These are phyloP conservation scores for Metacarcinus magister DNA, from an alignment of 2,888 invertebrate genomes.

Conservation along the genomic window DNA sequence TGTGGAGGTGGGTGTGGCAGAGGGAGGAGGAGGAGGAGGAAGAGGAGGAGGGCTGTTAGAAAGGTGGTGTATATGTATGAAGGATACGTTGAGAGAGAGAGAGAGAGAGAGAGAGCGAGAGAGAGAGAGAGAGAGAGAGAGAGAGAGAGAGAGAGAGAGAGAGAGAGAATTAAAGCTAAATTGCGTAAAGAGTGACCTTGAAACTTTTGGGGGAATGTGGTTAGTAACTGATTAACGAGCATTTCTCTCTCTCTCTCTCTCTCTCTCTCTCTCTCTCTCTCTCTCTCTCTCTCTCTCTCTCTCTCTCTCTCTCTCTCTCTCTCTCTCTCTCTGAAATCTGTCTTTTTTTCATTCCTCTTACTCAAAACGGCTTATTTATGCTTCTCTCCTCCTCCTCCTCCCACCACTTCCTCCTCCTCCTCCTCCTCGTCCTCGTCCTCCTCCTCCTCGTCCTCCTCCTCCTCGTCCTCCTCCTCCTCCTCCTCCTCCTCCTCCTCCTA, in stretches of 20 bases:
- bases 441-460: neutral
- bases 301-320: neutral
- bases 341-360: no score
- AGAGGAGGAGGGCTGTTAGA: neutral
- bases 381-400: no score
- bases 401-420: no score
- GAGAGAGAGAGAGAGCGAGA: neutral
- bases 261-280: neutral
- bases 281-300: no score
- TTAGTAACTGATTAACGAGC: no score
- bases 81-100: neutral
- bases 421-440: neutral
- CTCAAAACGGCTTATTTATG: no score
- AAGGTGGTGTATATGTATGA: neutral
- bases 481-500: slow-evolving; percentile 29
- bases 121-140: no score
- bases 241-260: neutral
- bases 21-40: neutral
- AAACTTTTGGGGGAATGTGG: no score
- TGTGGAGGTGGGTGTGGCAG: neutral
- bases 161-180: no score
- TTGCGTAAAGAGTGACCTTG: no score
- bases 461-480: slow-evolving; percentile 47
- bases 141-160: no score
- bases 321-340: no score